Conservation (phyloP, 2,888 invertebrate species). For the Nymphalis polychloros region DNA sequence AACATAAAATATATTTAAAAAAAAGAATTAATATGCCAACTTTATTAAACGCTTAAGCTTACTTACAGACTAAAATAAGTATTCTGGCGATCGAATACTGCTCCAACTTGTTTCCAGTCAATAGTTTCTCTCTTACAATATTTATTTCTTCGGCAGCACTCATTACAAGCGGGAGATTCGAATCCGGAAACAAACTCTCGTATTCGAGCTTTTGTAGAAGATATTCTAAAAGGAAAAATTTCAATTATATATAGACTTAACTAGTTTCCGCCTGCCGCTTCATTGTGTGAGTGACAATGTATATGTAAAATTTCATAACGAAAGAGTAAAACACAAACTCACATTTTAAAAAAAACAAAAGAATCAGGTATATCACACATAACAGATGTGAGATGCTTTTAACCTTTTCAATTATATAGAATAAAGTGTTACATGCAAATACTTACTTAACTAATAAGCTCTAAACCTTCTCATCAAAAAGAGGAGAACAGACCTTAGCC, state of each 20-base stretch:
- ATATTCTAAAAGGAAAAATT: constrained; percentile 57
- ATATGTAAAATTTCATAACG: too few relatives aligned
- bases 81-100: constrained; percentile 73
- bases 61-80: constrained; percentile 75
- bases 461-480: too few relatives aligned
- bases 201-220: constrained; percentile 74
- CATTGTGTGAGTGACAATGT: too few relatives aligned
- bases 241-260: background rate
- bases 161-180: constrained; percentile 63
- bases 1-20: background rate
- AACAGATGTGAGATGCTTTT: too few relatives aligned
- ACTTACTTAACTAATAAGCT: constrained; percentile 60
- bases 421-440: background rate
- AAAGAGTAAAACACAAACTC: too few relatives aligned
- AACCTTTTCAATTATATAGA: too few relatives aligned
- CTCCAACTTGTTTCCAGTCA: constrained; percentile 67
- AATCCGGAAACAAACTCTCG: constrained; percentile 68
- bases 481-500: too few relatives aligned
- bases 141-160: constrained; percentile 71
- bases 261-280: background rate
- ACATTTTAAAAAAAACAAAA: too few relatives aligned
- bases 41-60: background rate
- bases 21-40: background rate
- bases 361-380: too few relatives aligned
- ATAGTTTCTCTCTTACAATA: constrained; percentile 63